Conservation (phyloP, 2,888 invertebrate genomes). For the Tipula lateralis region DNA sequence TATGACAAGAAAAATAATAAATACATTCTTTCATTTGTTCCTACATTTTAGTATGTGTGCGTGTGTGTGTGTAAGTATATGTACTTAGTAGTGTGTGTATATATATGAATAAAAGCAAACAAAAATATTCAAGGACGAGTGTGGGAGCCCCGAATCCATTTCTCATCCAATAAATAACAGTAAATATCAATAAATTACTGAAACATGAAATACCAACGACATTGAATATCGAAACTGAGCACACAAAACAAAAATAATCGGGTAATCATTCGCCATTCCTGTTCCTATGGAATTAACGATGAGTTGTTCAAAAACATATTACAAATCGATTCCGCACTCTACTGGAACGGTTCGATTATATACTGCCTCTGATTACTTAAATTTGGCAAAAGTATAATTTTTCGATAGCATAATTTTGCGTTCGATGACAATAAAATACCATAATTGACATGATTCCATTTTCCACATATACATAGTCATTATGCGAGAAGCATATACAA, state of each 20-base stretch:
- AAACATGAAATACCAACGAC: not conserved
- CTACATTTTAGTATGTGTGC: too few species aligned
- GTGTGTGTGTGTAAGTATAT: too few species aligned
- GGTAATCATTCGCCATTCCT: not conserved
- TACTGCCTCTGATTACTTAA: not conserved
- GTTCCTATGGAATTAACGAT: not conserved
- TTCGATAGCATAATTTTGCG: not conserved
- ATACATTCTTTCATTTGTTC: slow-evolving; percentile 12
- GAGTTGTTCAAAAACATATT: not conserved
- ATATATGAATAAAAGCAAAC: not conserved
- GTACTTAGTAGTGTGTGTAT: not conserved
- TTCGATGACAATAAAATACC: not conserved
- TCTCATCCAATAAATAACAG: not conserved
- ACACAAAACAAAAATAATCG: not conserved
- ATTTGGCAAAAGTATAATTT: not conserved
- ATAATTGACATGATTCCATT: not conserved
- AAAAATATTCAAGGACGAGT: not conserved
- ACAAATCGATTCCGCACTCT: not conserved
- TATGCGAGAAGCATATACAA: not conserved
- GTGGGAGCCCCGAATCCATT: not conserved
- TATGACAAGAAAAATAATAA: not conserved
- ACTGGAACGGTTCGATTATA: not conserved
- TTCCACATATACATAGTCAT: not conserved
- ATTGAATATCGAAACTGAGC: not conserved
- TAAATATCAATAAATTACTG: slow-evolving; percentile 24